Evolutionary conservation across 2,888 invertebrate genomes (phyloP).

Genomic region (Caenorhabditis angaria): DNA sequence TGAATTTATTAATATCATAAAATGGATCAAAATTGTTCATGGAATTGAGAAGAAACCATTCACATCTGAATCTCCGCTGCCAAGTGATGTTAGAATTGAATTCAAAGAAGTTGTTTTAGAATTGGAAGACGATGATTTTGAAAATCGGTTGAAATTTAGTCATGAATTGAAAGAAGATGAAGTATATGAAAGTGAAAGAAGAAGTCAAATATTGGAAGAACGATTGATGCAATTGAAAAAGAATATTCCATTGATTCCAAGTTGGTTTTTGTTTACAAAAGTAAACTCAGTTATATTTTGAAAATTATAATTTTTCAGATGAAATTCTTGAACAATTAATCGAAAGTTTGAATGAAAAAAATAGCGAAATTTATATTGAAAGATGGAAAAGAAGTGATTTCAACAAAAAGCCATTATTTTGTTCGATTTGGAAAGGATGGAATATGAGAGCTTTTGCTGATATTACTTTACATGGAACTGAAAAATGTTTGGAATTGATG

Average conservation of each 20-base stretch:
- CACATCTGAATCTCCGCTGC: slow-evolving; percentile 80
- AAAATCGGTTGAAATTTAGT: slow-evolving; percentile 84
- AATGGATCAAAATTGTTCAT: slow-evolving; percentile 87
- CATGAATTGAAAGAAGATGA: slow-evolving; percentile 94
- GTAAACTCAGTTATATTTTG: background rate
- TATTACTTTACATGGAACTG: slow-evolving; percentile 84
- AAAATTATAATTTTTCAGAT: slow-evolving; percentile 65
- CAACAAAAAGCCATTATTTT: slow-evolving; percentile 79
- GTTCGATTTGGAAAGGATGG: slow-evolving; percentile 80
- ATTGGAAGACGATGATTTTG: slow-evolving; percentile 96
- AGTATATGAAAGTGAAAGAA: slow-evolving; percentile 88
- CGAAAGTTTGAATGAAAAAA: slow-evolving; percentile 85
- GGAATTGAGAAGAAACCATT: slow-evolving; percentile 78
- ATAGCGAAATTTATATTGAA: slow-evolving; percentile 94
- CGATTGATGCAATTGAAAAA: slow-evolving; percentile 85
- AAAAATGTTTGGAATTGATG: slow-evolving; percentile 81
- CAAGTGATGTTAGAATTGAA: slow-evolving; percentile 88
- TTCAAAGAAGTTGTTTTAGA: slow-evolving; percentile 88
- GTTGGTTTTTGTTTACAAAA: slow-evolving; percentile 73
- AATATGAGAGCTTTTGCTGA: slow-evolving; percentile 86
- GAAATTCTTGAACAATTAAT: slow-evolving; percentile 83
- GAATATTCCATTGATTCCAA: slow-evolving; percentile 80
- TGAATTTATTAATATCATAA: slow-evolving; percentile 82
- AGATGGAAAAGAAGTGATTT: slow-evolving; percentile 73
- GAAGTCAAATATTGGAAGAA: slow-evolving; percentile 86